A percentile compares a stretch with the other conserved stretches of the same genome.
phyloP scores from a whole-genome alignment of 2,113 vertebrate genomes.

The Myrmecophaga tridactyla region DNA sequence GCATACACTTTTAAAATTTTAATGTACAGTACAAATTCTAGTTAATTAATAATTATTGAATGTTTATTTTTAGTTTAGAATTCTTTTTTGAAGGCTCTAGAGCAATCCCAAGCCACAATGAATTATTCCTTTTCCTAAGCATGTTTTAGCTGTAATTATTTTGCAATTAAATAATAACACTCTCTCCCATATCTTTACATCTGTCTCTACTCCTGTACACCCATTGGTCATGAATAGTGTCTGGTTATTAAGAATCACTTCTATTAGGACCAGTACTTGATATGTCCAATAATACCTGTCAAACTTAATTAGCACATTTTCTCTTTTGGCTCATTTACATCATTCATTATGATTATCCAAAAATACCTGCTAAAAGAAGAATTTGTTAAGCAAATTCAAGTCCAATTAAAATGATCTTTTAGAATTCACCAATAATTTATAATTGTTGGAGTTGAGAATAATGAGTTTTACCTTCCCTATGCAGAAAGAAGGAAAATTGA shows the following conservation, averaged over 20 bases:
- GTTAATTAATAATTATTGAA: not conserved
- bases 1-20: not conserved
- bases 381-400: not conserved
- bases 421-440: not conserved
- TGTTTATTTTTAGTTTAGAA: not conserved
- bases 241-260: not conserved
- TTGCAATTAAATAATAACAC: not conserved
- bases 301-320: constrained; percentile 4
- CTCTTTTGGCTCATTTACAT: not conserved
- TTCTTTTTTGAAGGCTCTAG: not conserved
- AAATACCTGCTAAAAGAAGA: not conserved
- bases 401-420: not conserved
- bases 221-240: not conserved
- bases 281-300: not conserved
- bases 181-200: not conserved
- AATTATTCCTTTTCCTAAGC: not conserved
- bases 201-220: not conserved
- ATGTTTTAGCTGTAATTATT: not conserved
- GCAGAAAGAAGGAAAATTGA: not conserved
- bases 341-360: not conserved
- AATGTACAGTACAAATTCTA: not conserved
- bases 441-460: not conserved
- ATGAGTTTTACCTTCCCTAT: not conserved
- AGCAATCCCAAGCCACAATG: not conserved
- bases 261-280: not conserved